phyloP scores from a whole-genome alignment of 2,113 vertebrate species.

The Hippolais icterina region DNA sequence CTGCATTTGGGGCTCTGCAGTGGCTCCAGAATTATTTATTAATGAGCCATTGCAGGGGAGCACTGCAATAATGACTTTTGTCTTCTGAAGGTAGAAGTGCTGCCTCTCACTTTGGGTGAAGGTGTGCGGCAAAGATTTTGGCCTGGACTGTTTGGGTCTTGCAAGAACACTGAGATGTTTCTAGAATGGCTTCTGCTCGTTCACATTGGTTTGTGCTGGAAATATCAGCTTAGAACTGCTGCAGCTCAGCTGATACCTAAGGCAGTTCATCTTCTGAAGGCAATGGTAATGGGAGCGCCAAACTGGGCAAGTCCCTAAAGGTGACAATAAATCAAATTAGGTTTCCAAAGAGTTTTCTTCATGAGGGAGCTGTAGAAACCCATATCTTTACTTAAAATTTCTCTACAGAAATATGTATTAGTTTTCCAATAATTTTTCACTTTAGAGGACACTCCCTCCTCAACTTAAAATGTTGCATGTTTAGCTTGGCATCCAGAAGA shows the following conservation, averaged over 20 bases:
- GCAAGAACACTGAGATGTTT: background rate
- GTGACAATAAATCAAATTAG: background rate
- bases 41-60: background rate
- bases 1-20: background rate
- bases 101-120: background rate
- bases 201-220: background rate
- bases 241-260: background rate
- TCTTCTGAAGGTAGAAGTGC: background rate
- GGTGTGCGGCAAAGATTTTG: background rate
- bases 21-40: background rate
- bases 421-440: background rate
- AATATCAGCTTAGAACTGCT: background rate
- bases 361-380: background rate
- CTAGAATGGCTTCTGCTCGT: background rate
- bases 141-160: background rate
- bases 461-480: background rate
- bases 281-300: background rate
- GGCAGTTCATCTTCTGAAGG: background rate
- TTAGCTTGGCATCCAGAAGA: background rate
- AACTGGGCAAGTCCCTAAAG: background rate
- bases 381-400: background rate
- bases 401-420: background rate
- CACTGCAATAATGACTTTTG: background rate
- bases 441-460: background rate
- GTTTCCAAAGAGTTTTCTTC: background rate